Conservation (phyloP, 2,113 vertebrate species). For the Lates calcarifer region DNA sequence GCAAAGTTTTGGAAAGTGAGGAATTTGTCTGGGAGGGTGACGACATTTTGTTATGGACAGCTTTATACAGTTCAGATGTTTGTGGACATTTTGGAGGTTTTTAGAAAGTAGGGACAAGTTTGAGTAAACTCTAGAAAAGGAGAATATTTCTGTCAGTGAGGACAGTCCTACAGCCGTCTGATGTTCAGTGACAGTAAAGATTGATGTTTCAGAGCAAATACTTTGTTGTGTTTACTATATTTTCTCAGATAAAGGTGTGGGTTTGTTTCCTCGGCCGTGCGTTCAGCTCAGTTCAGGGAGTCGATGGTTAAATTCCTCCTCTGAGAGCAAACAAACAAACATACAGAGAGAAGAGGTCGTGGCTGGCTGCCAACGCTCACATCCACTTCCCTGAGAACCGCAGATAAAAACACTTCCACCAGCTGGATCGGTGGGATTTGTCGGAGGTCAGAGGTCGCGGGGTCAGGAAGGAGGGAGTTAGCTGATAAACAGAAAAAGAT, state of each 20-base stretch:
- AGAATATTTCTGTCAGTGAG: no score
- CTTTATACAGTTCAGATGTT: no score
- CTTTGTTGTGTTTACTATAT: no score
- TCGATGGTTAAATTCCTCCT: slow-evolving; percentile 30
- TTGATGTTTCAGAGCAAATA: no score
- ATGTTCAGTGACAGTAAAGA: no score
- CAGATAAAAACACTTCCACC: slow-evolving; percentile 1
- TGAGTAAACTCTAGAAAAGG: no score
- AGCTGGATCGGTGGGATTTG: not conserved
- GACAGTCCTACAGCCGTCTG: no score
- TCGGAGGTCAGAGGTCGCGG: slow-evolving; percentile 10
- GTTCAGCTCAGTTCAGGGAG: not conserved
- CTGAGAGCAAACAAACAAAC: slow-evolving; percentile 40
- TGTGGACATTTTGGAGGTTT: no score
- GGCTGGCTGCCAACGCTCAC: slow-evolving; percentile 46
- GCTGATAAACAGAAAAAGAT: not conserved
- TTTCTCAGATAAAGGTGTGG: no score
- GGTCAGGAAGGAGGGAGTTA: not conserved
- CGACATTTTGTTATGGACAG: no score
- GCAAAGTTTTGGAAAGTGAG: not conserved
- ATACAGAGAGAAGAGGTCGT: not conserved
- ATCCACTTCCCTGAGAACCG: slow-evolving; percentile 51
- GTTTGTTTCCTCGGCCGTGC: not conserved
- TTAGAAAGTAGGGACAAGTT: no score
- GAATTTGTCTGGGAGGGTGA: no score